Conservation (phyloP, 1,140 invertebrate genomes). For the Trialeurodes vaporariorum region DNA sequence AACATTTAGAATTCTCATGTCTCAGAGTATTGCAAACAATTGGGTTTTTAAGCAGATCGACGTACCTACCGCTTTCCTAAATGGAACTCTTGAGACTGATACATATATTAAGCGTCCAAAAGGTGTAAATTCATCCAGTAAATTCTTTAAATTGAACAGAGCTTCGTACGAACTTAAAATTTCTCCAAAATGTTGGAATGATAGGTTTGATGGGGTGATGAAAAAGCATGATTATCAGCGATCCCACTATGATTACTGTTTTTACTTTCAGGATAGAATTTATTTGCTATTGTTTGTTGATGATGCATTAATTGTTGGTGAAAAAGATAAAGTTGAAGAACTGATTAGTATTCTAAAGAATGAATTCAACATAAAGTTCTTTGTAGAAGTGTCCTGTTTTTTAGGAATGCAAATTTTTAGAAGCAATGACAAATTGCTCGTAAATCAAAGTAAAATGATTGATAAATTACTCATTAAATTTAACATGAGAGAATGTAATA, state of each 20-base stretch:
- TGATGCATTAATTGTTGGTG: constrained; percentile 19
- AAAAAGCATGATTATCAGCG: background rate
- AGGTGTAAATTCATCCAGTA: background rate
- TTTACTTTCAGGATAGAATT: constrained; percentile 14
- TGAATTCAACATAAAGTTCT: constrained; percentile 20
- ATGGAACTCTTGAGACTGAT: too few relatives aligned
- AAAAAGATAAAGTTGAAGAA: constrained; percentile 15
- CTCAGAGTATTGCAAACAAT: too few relatives aligned
- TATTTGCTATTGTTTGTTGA: constrained; percentile 20
- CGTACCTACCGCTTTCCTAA: too few relatives aligned
- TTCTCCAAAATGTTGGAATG: background rate
- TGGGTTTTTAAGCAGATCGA: too few relatives aligned
- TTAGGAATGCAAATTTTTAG: constrained; percentile 14
- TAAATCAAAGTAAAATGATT: background rate
- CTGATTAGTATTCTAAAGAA: constrained; percentile 17
- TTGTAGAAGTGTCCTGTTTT: constrained; percentile 15
- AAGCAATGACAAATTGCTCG: constrained; percentile 1
- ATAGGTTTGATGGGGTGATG: background rate
- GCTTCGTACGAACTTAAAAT: background rate
- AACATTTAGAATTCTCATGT: too few relatives aligned
- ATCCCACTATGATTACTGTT: background rate
- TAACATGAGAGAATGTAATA: constrained; percentile 3
- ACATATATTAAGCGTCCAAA: background rate
- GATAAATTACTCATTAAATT: background rate
- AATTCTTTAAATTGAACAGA: background rate